Base-by-base conservation (phyloP, 1,140 invertebrate genomes). In the Lepidurus packardi region DNA sequence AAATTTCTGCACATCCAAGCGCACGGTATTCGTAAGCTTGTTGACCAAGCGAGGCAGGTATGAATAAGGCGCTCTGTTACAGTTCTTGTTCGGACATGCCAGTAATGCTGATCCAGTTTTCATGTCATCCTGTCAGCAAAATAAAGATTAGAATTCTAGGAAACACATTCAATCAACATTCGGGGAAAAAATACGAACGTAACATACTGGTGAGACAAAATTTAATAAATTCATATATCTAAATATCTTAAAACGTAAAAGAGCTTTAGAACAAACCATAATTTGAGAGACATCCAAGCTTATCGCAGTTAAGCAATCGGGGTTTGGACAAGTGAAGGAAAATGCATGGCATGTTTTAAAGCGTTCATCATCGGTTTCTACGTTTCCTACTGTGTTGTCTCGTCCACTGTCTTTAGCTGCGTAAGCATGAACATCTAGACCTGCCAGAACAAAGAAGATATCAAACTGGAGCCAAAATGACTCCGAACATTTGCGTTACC, bases 331-430 rank as follows among this genome's bases (percentile, higher is more conserved):
- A 34, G 79, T 81, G 80, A 85, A 86, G 16, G 78, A 82, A 81
- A 87, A 86, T 45, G 82, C 82, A 24, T 92, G 89, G 83, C 94
- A 96, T 78, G 92, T 87, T 80, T 90, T 89, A 83, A 91, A 96
- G 80, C 90, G 90, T 78, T 94, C 90, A 74, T 92, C 89, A 78
- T 92, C 88, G 73, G 90, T 83, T 47, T 85, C 83, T 6, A 84
- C 79, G 21, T 79, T 75, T 75, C 87, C 84, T 85, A 88, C 85
- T 43, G 88, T 83, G 74, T 89, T 86, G 5, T 88, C 85, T 53
- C 87, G 85, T 25, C 84, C 80, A 80, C 88, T 88, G 84, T 83
- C 87, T 81, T 85, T 80, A 34, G 83, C 76, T n/a, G 83, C 83
- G 80, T 89, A 89, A 44, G 83, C 82, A n/a, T 85, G 82, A 4